Conservation (phyloP, 2,888 invertebrate species). For the Mesorhabditis sp. region DNA sequence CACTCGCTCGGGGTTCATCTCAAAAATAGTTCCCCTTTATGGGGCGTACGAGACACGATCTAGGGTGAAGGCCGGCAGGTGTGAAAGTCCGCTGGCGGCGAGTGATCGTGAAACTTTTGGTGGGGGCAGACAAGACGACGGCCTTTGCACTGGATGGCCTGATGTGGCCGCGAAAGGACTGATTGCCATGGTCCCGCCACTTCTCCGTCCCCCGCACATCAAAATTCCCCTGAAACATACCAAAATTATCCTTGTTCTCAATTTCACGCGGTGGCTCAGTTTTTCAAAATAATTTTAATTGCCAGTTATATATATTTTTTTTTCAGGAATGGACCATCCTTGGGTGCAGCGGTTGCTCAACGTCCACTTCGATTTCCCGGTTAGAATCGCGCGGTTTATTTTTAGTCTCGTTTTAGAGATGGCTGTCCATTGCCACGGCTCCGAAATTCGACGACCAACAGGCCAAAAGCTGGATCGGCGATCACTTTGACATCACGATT, state of each 20-base stretch:
- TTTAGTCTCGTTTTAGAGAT: conserved; percentile 19
- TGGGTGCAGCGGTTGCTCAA: conserved; percentile 21
- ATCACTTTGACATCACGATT: conserved; percentile 50
- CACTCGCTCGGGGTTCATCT: too few species aligned
- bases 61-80: too few species aligned
- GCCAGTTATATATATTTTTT: background rate
- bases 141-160: conserved; percentile 5
- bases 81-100: too few species aligned
- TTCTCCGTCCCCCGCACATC: background rate
- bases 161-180: background rate
- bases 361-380: conserved; percentile 29
- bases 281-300: background rate
- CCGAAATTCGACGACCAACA: conserved; percentile 33
- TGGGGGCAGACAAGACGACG: background rate
- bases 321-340: conserved; percentile 4
- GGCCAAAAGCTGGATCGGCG: conserved; percentile 28
- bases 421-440: conserved; percentile 31
- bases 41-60: too few species aligned
- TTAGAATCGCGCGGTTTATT: conserved; percentile 12
- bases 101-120: too few species aligned
- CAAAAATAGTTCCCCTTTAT: too few species aligned
- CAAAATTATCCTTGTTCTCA: background rate
- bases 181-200: too few species aligned
- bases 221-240: background rate
- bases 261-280: background rate